A percentile compares a stretch with the other conserved stretches of the same genome.
Evolutionary conservation across 2,888 invertebrate genomes (phyloP).

Genomic region (Malachius bipustulatus): DNA sequence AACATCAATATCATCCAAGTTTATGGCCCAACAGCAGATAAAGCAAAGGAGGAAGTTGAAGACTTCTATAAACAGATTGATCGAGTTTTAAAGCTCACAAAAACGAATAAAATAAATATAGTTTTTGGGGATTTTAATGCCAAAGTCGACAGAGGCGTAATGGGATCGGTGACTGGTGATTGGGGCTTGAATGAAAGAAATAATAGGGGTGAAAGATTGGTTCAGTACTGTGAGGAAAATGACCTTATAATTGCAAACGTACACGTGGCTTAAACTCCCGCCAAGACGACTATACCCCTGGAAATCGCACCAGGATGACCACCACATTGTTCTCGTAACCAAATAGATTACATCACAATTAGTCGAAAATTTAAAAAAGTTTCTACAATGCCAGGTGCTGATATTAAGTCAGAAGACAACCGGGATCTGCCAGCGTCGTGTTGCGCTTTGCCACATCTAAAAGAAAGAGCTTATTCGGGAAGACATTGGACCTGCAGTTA

Average conservation of each 20-base stretch:
- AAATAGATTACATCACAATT: conserved; percentile 2
- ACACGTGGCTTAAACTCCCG: conserved; percentile 3
- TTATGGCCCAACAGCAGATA: conserved; percentile 1
- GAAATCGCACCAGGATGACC: background rate
- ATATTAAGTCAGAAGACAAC: background rate
- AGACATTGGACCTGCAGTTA: conserved; percentile 2
- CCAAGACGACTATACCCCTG: background rate
- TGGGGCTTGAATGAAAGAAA: conserved; percentile 3
- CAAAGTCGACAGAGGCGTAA: background rate
- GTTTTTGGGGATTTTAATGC: conserved; percentile 1
- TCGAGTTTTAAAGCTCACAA: conserved; percentile 3
- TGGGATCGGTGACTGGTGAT: conserved; percentile 3
- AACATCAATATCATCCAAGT: conserved; percentile 3
- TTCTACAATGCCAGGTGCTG: conserved; percentile 2
- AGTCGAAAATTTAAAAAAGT: conserved; percentile 1
- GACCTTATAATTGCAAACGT: conserved; percentile 3
- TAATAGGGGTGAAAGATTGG: conserved; percentile 3
- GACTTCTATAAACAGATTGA: background rate
- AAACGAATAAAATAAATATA: conserved; percentile 2
- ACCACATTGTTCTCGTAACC: conserved; percentile 1
- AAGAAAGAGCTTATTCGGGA: conserved; percentile 1
- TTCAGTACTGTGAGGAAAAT: conserved; percentile 3
- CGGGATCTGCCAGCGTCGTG: background rate
- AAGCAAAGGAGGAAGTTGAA: conserved; percentile 1
- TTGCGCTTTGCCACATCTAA: conserved; percentile 2